These are phyloP conservation scores for Belgica antarctica DNA, from an alignment of 2,888 invertebrate genomes.

Conservation along the genomic window DNA sequence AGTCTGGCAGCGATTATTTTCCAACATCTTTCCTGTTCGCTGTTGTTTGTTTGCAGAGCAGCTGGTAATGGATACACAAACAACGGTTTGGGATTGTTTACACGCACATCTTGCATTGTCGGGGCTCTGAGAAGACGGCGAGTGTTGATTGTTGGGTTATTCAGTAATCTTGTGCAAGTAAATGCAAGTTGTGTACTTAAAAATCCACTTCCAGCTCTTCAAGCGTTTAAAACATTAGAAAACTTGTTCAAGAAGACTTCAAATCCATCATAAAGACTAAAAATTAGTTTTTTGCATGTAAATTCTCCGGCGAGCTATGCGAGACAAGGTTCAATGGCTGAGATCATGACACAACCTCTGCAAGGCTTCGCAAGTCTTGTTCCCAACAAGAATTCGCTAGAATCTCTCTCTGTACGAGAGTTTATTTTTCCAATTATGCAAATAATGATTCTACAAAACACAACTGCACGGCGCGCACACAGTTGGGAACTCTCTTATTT, in stretches of 20 bases:
- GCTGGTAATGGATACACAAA: constrained; percentile 27
- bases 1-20: background rate
- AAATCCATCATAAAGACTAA: too few relatives aligned
- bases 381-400: too few relatives aligned
- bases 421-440: constrained; percentile 8
- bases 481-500: background rate
- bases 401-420: too few relatives aligned
- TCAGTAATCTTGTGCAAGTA: background rate
- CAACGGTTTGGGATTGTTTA: background rate
- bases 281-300: too few relatives aligned
- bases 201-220: too few relatives aligned
- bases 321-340: background rate
- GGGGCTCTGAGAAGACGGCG: background rate
- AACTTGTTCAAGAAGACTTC: too few relatives aligned
- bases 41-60: constrained; percentile 15
- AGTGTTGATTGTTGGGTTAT: background rate
- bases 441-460: background rate
- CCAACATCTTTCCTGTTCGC: background rate
- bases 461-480: constrained; percentile 19
- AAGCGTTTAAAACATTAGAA: too few relatives aligned
- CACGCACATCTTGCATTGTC: background rate
- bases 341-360: background rate
- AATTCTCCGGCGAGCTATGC: background rate
- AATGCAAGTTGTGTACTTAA: too few relatives aligned
- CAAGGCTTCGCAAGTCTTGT: background rate